A percentile compares a stretch with the other conserved stretches of the same genome.
Conservation (phyloP, 1,140 invertebrate species). For the Drosophila trapezifrons region DNA sequence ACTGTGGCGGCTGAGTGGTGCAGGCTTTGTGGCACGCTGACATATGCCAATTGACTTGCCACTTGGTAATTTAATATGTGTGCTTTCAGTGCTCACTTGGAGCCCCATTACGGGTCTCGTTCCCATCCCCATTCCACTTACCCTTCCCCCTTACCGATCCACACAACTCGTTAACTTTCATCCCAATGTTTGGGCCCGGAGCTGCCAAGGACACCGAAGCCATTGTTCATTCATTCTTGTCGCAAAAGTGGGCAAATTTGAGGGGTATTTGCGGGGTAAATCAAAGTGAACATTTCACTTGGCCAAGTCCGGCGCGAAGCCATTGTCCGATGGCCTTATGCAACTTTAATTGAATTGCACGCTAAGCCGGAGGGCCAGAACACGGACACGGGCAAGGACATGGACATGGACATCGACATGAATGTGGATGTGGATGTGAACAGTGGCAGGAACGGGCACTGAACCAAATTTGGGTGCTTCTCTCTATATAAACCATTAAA, state of each 20-base stretch:
- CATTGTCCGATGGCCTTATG: constrained; percentile 70
- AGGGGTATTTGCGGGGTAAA: constrained; percentile 22
- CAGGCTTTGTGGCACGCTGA: constrained; percentile 41
- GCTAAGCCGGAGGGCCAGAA: constrained; percentile 56
- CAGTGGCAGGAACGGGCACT: not conserved
- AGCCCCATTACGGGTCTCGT: not conserved
- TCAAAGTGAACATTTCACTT: constrained; percentile 50
- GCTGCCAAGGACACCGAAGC: constrained; percentile 28
- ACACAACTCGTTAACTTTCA: constrained; percentile 27
- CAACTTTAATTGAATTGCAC: constrained; percentile 81
- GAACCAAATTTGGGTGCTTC: not conserved
- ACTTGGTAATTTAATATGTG: constrained; percentile 70
- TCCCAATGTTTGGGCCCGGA: constrained; percentile 21
- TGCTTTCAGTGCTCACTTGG: constrained; percentile 4
- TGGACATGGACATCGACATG: constrained; percentile 9
- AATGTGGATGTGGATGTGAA: not conserved
- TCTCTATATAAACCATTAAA: too few relatives aligned
- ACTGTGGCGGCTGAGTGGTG: constrained; percentile 26
- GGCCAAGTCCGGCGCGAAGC: constrained; percentile 39
- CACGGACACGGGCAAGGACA: not conserved
- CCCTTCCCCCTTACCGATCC: not conserved
- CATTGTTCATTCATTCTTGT: constrained; percentile 53
- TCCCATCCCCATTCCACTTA: too few relatives aligned
- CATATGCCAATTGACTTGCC: constrained; percentile 70
- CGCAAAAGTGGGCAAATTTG: constrained; percentile 33